Evolutionary conservation across 2,888 invertebrate genomes (phyloP).

Genomic region (Cinara cedri): DNA sequence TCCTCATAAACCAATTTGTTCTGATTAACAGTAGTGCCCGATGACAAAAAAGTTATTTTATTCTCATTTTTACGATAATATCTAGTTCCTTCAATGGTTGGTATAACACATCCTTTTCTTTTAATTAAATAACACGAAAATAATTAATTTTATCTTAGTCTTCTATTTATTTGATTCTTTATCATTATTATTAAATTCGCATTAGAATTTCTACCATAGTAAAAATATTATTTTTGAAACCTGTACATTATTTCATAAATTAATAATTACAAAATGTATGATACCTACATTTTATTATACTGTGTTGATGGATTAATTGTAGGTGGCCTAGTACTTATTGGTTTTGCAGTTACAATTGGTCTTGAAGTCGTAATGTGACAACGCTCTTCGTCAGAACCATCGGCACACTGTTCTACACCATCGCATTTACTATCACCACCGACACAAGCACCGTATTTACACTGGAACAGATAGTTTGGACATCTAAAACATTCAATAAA

Average conservation of each 20-base stretch:
- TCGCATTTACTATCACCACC: constrained; percentile 32
- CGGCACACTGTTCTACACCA: constrained; percentile 40
- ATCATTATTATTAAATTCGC: not conserved
- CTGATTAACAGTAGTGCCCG: not conserved
- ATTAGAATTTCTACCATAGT: not conserved
- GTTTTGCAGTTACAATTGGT: not conserved
- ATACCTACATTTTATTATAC: constrained; percentile 1
- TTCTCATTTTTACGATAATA: constrained; percentile 5
- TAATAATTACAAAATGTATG: not conserved
- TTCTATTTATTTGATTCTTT: not conserved
- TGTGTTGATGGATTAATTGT: not conserved
- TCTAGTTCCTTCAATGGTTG: not conserved
- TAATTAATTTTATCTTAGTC: not conserved
- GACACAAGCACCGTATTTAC: constrained; percentile 56
- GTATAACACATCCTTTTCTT: constrained; percentile 5
- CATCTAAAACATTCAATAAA: constrained; percentile 34
- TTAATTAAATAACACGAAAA: constrained; percentile 5
- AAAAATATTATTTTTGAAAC: too few species aligned
- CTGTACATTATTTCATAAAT: too few species aligned
- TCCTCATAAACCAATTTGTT: not conserved
- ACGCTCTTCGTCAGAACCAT: constrained; percentile 54
- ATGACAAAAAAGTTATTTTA: not conserved
- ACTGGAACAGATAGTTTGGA: constrained; percentile 28
- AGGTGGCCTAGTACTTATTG: not conserved
- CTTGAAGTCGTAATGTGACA: not conserved